A percentile compares a stretch with the other conserved stretches of the same genome.
phyloP scores from a whole-genome alignment of 2,797 vertebrate genomes.

The Sebastes trivittatus region DNA sequence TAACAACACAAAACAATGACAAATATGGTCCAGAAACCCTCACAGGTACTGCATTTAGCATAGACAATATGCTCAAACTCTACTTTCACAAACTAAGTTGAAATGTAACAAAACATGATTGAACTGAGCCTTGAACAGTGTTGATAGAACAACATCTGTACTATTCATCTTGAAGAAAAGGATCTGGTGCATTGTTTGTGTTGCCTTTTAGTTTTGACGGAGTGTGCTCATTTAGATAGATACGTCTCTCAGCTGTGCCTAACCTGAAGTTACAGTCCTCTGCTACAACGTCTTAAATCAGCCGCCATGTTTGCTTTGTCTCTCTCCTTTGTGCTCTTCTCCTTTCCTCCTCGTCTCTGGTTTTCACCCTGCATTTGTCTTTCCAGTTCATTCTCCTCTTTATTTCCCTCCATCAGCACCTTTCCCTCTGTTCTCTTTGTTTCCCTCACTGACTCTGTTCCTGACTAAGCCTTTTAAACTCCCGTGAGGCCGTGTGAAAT shows the following conservation, averaged over 20 bases:
- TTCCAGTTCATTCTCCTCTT: conserved; percentile 50
- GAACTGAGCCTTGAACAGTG: not conserved
- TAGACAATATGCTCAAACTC: not conserved
- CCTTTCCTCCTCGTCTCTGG: not conserved
- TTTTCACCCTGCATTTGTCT: conserved; percentile 35
- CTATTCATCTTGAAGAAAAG: conserved; percentile 2
- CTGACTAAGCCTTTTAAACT: conserved; percentile 76
- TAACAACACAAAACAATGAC: no score
- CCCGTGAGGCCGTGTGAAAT: conserved; percentile 67
- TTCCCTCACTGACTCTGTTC: conserved; percentile 62
- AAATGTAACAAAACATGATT: not conserved
- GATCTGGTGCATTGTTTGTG: conserved; percentile 6
- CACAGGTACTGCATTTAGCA: no score
- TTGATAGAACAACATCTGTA: conserved; percentile 5
- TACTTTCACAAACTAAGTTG: not conserved
- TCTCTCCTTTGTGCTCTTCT: conserved; percentile 7
- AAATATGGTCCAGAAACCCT: no score
- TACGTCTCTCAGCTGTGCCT: not conserved
- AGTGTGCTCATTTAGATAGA: conserved; percentile 7
- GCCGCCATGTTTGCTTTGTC: conserved; percentile 12
- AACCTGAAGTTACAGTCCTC: conserved; percentile 1
- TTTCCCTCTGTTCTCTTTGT: conserved; percentile 64
- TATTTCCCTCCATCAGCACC: conserved; percentile 70
- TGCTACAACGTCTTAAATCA: conserved; percentile 21
- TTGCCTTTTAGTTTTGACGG: not conserved